Evolutionary conservation across 2,888 invertebrate genomes (phyloP), one percentile per base, ranked within the genome.

Genomic region (Euplagia quadripunctaria): DNA sequence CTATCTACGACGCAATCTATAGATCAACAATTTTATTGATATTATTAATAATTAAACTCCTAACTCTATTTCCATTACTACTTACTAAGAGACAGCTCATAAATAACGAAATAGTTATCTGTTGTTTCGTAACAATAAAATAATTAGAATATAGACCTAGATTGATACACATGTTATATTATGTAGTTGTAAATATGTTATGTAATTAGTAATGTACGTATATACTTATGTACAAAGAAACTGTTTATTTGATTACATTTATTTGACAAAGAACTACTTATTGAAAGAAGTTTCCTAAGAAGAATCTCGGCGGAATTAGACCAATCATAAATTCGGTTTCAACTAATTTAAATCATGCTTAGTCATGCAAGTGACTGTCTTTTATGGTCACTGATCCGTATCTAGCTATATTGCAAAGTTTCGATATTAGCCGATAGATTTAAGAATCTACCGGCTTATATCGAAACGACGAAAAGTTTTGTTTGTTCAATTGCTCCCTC

Each of bases 81-180:
- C 55, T 55, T 17, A 8, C 55, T 55, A 58, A n/a, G 11, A 11
- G 0, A 58, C 20, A 11, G 49, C 17, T 41, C 14, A 55, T 20
- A 14, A 52, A 55, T 42, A n/a, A 55, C 42, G 52, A 55, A 68
- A 55, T 55, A 58, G 16, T 67, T 68, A 68, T 55, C 8, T 43
- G 20, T 68, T 68, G 55, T 68, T 42, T 55, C 14, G 43, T 58
- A 58, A 68, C 43, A 68, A 68, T 58, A 58, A 42, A 42, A 67
- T 31, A n/a, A 55, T 68, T 52, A 41, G 11, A 67, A 52, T 67
- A 16, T 41, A 12, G 4, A 31, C 31, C 20, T 61, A 61, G 20
- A 20, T 20, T 61, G 14, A 61, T 12, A 61, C 61, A 12, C 20
- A 12, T 58, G 20, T 58, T 4, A 12, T 58, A 58, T 5, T 20